phyloP scores from a whole-genome alignment of 1,140 invertebrate genomes.

The Meteorus sp. region DNA sequence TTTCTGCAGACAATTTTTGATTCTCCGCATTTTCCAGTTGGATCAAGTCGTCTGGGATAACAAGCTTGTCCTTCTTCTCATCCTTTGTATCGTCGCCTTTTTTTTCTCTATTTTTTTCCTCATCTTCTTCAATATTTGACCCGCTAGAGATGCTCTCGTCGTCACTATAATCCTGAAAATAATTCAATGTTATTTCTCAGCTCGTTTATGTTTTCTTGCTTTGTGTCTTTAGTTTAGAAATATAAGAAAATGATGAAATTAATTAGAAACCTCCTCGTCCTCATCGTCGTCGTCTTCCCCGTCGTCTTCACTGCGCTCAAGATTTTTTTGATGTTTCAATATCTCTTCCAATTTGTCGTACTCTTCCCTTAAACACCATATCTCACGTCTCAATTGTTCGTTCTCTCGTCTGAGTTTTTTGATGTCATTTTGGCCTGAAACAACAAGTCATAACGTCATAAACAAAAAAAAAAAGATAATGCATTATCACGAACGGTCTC shows the following conservation, averaged over 20 bases:
- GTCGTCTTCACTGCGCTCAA: constrained; percentile 62
- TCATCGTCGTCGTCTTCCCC: constrained; percentile 39
- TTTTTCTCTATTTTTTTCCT: constrained; percentile 40
- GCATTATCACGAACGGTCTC: constrained; percentile 4
- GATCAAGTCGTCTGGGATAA: constrained; percentile 10
- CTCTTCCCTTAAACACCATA: constrained; percentile 83
- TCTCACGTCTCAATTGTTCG: constrained; percentile 81
- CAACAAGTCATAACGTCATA: constrained; percentile 16
- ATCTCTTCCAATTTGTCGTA: constrained; percentile 82
- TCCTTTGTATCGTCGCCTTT: constrained; percentile 32
- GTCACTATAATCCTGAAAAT: constrained; percentile 55
- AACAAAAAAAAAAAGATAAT: constrained; percentile 2
- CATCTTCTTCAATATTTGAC: constrained; percentile 40
- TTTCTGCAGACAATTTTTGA: constrained; percentile 39
- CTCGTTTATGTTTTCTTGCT: too few relatives aligned
- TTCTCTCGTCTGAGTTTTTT: constrained; percentile 86
- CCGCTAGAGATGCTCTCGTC: constrained; percentile 44
- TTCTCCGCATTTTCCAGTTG: constrained; percentile 51
- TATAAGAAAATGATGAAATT: constrained; percentile 24
- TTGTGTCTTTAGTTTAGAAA: too few relatives aligned
- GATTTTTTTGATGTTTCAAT: constrained; percentile 65
- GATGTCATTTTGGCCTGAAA: constrained; percentile 82
- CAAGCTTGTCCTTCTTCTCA: constrained; percentile 13
- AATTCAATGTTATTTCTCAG: constrained; percentile 8
- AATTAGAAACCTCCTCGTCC: constrained; percentile 50